Base-by-base conservation (phyloP, 2,797 vertebrate genomes). In the Dicrostonyx torquatus region DNA sequence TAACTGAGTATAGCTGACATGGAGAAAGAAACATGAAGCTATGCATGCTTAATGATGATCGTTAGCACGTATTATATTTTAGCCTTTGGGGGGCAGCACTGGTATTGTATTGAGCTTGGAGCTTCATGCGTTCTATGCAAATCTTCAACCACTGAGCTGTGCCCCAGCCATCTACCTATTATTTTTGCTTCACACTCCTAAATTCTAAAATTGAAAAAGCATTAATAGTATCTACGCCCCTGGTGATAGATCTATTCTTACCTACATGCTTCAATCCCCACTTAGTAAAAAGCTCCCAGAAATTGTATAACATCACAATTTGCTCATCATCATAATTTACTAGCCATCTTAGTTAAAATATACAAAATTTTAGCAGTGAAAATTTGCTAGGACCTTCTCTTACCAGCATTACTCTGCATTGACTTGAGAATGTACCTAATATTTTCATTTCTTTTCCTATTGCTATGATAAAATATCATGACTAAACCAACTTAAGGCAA, bases 151-250 rank as follows among this genome's bases (percentile, higher is more conserved):
- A 68, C 45, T 70, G 64, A 70, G 34, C 34, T 70, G 1, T 37
- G 48, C 11, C 13, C 11, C 13, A 86, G 45, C 31, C 34, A 10
- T 37, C 50, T 37, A 26, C 43, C 64, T 37, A 22, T 68, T 70
- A 29, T 53, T 87, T 95, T 87, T 87, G 77, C 58, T 94, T 7
- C 37, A 76, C 55, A 87, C n/a, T 85, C 24, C 8, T 75, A 1
- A 53, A 55, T 92, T 92, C 77, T 53, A 78, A 75, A 92, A 50
- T 85, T 79, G 60, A 86, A 85, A 92, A 87, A 64, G 62, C 60
- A 48, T 55, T 92, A 66, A 78, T 11, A 79, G n/a, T 40, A 60
- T 45, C 48, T 31, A 58, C 1, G 62, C 2, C 64, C 60, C 24
- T 58, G 68, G 48, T 40, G 84, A 68, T 79, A 45, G 9, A 68